phyloP scores from a whole-genome alignment of 1,140 invertebrate genomes.

The Caenorhabditis inopinata region DNA sequence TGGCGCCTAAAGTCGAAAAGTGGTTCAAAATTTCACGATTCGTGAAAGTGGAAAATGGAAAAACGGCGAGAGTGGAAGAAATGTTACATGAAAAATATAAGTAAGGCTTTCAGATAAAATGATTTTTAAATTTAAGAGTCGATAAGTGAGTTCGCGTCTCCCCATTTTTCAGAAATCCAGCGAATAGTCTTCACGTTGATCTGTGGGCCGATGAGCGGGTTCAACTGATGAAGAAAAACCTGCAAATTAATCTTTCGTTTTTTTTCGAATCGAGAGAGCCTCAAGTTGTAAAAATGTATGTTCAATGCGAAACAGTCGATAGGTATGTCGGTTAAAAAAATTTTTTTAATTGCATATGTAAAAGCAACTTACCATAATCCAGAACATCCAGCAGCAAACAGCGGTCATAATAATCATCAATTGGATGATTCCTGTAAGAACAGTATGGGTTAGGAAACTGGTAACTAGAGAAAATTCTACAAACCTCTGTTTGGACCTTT shows the following conservation, averaged over 20 bases:
- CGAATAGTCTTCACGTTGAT: conserved; percentile 64
- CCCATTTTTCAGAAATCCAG: conserved; percentile 63
- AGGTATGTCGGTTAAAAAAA: not conserved
- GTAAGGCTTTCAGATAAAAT: not conserved
- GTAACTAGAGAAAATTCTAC: too few species aligned
- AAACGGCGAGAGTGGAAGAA: not conserved
- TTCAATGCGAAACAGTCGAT: not conserved
- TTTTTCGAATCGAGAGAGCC: not conserved
- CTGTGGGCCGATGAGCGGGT: conserved; percentile 66
- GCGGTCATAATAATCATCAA: conserved; percentile 66
- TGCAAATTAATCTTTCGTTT: conserved; percentile 44
- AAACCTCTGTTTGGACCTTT: conserved; percentile 64
- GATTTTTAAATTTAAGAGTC: not conserved
- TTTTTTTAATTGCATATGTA: not conserved
- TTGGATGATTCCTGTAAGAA: conserved; percentile 62
- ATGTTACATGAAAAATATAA: not conserved
- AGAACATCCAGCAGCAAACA: conserved; percentile 65
- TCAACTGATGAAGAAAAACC: conserved; percentile 65
- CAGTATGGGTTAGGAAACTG: too few species aligned
- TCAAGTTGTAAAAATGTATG: not conserved
- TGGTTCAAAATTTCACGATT: not conserved
- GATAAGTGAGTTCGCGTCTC: conserved; percentile 43
- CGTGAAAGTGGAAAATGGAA: not conserved
- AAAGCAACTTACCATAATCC: conserved; percentile 53
- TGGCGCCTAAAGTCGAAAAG: not conserved